phyloP scores from a whole-genome alignment of 2,113 vertebrate genomes.

The Centrocercus urophasianus region DNA sequence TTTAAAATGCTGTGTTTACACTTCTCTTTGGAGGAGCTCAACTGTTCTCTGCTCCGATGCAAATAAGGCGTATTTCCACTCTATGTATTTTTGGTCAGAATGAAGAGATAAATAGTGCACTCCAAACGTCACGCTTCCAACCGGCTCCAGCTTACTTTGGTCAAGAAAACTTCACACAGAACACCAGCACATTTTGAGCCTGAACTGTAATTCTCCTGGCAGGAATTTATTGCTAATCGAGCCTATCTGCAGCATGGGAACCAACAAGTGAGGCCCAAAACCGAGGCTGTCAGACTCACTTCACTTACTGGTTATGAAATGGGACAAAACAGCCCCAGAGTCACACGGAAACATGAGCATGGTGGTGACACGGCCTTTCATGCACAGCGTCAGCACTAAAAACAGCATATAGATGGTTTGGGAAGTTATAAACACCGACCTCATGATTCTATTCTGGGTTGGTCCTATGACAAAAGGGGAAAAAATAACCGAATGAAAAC shows the following conservation, averaged over 20 bases:
- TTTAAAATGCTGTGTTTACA: neutral
- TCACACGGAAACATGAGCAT: neutral
- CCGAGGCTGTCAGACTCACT: conserved; percentile 31
- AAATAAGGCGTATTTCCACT: neutral
- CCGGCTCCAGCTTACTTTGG: conserved; percentile 45
- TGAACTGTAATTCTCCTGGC: conserved; percentile 32
- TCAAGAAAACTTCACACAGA: conserved; percentile 42
- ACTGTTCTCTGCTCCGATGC: conserved; percentile 1
- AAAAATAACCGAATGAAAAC: neutral
- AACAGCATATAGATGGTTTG: conserved; percentile 38
- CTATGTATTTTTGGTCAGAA: conserved; percentile 56
- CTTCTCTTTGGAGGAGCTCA: neutral
- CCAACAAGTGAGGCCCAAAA: neutral
- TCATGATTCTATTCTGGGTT: conserved; percentile 27
- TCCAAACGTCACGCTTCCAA: conserved; percentile 5
- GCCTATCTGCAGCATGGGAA: conserved; percentile 53
- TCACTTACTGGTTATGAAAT: conserved; percentile 45
- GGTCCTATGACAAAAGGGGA: neutral
- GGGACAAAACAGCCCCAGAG: neutral
- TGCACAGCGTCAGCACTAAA: neutral
- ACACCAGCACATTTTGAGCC: neutral
- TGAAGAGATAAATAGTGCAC: conserved; percentile 9
- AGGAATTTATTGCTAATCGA: conserved; percentile 25
- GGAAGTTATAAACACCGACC: neutral
- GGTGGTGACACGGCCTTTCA: conserved; percentile 12